Base-by-base conservation (phyloP, 2,113 vertebrate genomes). In the Cathartes aura region DNA sequence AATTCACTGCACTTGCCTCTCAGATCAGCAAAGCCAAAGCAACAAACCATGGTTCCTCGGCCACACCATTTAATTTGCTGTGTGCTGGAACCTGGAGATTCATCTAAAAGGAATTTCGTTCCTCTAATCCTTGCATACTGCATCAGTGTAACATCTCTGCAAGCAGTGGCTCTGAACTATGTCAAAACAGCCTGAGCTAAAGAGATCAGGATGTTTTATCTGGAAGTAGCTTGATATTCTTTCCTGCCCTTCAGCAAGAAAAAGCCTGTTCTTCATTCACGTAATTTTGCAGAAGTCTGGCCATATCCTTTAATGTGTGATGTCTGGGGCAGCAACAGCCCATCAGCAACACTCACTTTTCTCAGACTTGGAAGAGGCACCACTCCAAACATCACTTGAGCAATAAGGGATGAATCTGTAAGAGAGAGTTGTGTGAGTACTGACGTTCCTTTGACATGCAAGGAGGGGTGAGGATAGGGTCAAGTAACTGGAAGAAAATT, bases 341-440 rank as follows among this genome's bases (percentile, higher is more conserved):
- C 92, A 76, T 97, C 97, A 95, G 84, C 64, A 96, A 87, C 96
- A 98, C 99, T 99, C 98, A 99, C 99, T 99, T 97, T 99, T 98
- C 80, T 99, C 99, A 8, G 99, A 99, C 98, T 99, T 99, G 97
- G 99, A 97, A 15, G 99, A 98, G 36, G 99, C 98, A 47, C 99
- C 99, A 4, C 99, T 99, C 99, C 99, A 99, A 87, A 99, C 99
- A 23, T 99, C 99, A 55, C 99, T 99, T 95, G 99, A 99, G 98
- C 99, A 99, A 98, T 99, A 99, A 1, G 99, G 99, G 95, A 99
- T 98, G 95, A 99, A 99, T 96, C 99, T 99, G 98, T 73, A 98
- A 98, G 30, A 97, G 68, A 91, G 85, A 75, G 17, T 1, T 64
- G 60, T 89, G 85, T 96, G 92, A 98, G 96, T 23, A 60, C 85